Base-by-base conservation (phyloP, 1,140 invertebrate species). In the Nephotettix cincticeps region DNA sequence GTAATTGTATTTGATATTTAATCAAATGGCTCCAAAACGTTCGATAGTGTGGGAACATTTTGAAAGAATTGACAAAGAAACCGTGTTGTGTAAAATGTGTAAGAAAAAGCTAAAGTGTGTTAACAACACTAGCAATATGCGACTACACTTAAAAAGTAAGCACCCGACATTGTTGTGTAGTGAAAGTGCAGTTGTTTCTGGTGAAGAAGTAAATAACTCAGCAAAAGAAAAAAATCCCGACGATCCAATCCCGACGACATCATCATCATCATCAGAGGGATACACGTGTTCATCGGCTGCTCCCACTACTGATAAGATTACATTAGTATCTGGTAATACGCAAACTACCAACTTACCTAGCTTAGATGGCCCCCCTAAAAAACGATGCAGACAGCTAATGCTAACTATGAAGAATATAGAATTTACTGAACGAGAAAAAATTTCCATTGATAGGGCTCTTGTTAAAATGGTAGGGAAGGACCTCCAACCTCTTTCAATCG, bases 401-500 rank as follows among this genome's bases (percentile, higher is more conserved):
- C n/a, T 54, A 54, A n/a, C 4, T 54, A 36, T 14, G 14, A 36
- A 14, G 14, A 36, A 4, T 14, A 36, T 36, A 14, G 14, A 4
- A 6, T 36, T 36, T 36, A 36, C 32, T 6, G 32, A 36, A 6
- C 32, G 14, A 36, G 32, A 36, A 36, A 36, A 36, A 14, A 6
- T 4, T 36, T 36, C 32, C 14, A 19, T 54, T 30, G 23, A 61
- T 61, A 61, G 28, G 13, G 56, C 56, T 61, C 56, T 61, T 23
- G 23, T 28, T 6, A 30, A 61, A 61, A 9, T 2, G 17, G n/a
- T 70, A 70, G 43, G 36, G 3, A 63, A 40, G 19, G 43, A 14
- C 21, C 63, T 65, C 30, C 69, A 71, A 1, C 69, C 69, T 21
- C 27, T 71, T 1, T 71, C 61, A 1, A 14, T 71, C n/a, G 69